Evolutionary conservation across 1,140 invertebrate species (phyloP).

Genomic region (Cylas formicarius): DNA sequence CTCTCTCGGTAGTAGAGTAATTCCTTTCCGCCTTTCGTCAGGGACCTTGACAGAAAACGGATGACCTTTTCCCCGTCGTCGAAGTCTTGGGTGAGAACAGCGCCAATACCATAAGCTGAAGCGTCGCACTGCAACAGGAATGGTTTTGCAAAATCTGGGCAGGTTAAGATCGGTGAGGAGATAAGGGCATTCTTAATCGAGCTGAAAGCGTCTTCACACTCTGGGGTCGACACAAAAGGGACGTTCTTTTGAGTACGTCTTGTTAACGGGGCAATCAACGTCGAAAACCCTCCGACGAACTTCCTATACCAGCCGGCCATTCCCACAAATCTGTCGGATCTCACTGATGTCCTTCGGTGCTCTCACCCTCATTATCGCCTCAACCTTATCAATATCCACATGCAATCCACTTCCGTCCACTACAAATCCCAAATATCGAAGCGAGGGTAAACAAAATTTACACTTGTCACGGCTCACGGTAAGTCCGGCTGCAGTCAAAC

Average conservation of each 20-base stretch:
- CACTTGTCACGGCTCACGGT: conserved; percentile 17
- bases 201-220: conserved; percentile 18
- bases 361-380: conserved; percentile 34
- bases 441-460: not conserved
- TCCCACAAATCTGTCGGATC: conserved; percentile 8
- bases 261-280: conserved; percentile 17
- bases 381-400: conserved; percentile 5
- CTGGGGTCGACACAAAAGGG: conserved; percentile 15
- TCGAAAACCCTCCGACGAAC: conserved; percentile 12
- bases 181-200: conserved; percentile 26
- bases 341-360: conserved; percentile 24
- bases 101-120: conserved; percentile 17
- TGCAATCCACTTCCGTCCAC: not conserved
- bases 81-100: conserved; percentile 24
- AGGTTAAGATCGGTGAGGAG: conserved; percentile 20
- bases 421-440: conserved; percentile 7
- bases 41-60: conserved; percentile 28
- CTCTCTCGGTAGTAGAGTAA: conserved; percentile 40
- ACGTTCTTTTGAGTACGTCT: conserved; percentile 24
- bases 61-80: conserved; percentile 24
- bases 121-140: conserved; percentile 29
- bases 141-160: conserved; percentile 22
- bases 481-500: conserved; percentile 11
- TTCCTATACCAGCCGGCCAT: conserved; percentile 15
- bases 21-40: conserved; percentile 39